Percentiles rank a stretch among this genome's conserved stretches.
Conservation (phyloP, 2,113 vertebrate genomes). For the Ictalurus furcatus region DNA sequence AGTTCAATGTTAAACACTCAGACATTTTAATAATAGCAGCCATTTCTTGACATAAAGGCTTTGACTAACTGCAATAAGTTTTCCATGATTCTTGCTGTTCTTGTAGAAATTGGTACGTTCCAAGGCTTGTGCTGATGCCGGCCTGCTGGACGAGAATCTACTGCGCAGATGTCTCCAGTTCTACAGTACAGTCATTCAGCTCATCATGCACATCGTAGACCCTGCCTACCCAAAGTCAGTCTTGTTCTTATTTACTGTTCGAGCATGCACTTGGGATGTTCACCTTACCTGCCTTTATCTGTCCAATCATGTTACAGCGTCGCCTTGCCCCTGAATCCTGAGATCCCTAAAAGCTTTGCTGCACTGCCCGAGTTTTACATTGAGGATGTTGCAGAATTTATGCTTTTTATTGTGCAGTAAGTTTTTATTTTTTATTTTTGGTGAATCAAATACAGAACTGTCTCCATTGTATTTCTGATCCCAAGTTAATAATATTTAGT, state of each 20-base stretch:
- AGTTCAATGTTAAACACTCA: not conserved
- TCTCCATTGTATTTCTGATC: not conserved
- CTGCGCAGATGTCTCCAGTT: conserved; percentile 95
- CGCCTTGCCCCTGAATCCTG: conserved; percentile 88
- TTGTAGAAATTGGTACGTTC: conserved; percentile 95
- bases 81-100: not conserved
- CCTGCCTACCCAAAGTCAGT: conserved; percentile 93
- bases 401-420: conserved; percentile 99
- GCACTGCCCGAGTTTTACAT: conserved; percentile 98
- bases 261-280: not conserved
- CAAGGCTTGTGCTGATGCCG: conserved; percentile 95
- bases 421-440: conserved; percentile 60
- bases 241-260: not conserved
- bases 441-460: not conserved
- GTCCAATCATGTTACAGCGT: conserved; percentile 71
- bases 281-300: conserved; percentile 4
- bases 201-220: conserved; percentile 92
- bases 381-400: conserved; percentile 98
- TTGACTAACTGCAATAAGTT: not conserved
- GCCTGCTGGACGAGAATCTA: conserved; percentile 94
- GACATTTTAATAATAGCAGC: not conserved
- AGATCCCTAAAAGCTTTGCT: conserved; percentile 95
- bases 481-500: not conserved
- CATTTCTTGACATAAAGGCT: not conserved
- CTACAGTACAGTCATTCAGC: conserved; percentile 96